Conservation (phyloP, 1,140 invertebrate genomes). For the Hetaerina americana region DNA sequence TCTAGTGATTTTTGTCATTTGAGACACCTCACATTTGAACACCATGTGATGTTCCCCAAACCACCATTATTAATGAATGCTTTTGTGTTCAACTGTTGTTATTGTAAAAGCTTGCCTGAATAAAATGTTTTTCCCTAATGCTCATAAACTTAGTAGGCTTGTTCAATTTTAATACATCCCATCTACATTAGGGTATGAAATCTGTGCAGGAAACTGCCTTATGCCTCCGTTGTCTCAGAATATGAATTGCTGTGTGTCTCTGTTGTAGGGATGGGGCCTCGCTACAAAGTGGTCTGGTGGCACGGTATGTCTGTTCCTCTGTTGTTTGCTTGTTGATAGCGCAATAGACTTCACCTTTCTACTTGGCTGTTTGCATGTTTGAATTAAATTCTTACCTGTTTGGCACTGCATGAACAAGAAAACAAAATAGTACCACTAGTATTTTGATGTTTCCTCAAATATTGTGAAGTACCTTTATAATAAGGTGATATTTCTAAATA, state of each 20-base stretch:
- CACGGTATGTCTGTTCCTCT: conserved; percentile 14
- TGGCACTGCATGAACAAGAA: no score
- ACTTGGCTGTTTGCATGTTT: no score
- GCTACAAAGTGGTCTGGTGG: conserved; percentile 16
- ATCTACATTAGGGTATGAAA: neutral
- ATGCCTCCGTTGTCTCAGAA: neutral
- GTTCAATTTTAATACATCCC: neutral
- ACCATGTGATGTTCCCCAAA: neutral
- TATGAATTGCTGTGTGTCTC: neutral
- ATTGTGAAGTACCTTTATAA: no score
- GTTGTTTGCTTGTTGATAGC: no score
- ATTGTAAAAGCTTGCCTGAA: neutral
- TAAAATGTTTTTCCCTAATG: neutral
- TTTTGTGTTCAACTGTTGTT: neutral
- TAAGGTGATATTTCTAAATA: no score
- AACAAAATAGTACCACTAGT: no score
- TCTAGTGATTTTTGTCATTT: neutral
- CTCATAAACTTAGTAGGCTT: neutral
- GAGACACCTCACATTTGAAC: neutral
- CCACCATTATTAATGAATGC: neutral
- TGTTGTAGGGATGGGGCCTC: conserved; percentile 17
- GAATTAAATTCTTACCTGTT: no score
- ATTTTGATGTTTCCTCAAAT: no score
- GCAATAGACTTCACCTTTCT: no score
- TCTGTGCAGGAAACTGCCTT: neutral